Evolutionary conservation across 2,797 vertebrate species (phyloP).

Genomic region (Glyptemys insculpta): DNA sequence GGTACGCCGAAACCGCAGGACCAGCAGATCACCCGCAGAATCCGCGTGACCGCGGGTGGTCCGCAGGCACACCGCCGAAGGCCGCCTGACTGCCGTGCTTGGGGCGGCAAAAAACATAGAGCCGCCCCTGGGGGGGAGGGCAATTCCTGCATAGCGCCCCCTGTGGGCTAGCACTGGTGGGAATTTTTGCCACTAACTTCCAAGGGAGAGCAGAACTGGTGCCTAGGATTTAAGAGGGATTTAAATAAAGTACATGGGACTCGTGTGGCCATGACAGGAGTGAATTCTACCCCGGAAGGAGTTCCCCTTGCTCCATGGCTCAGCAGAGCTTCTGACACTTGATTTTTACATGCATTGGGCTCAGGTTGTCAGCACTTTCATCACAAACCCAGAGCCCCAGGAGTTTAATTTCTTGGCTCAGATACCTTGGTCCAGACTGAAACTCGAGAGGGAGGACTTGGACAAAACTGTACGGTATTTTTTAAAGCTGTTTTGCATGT

Average conservation of each 20-base stretch:
- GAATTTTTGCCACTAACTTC: background rate
- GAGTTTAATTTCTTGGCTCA: constrained; percentile 52
- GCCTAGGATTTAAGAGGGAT: background rate
- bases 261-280: background rate
- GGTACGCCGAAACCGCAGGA: no score
- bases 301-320: background rate
- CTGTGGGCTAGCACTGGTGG: background rate
- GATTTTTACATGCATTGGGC: background rate
- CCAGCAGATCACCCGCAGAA: no score
- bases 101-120: no score
- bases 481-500: constrained; percentile 33
- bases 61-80: no score
- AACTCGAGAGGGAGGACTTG: constrained; percentile 48
- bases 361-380: constrained; percentile 13
- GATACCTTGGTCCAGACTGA: constrained; percentile 53
- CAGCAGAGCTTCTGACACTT: constrained; percentile 22
- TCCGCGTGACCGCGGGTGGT: no score
- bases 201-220: background rate
- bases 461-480: constrained; percentile 58
- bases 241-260: constrained; percentile 11
- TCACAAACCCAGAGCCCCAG: background rate
- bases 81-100: no score
- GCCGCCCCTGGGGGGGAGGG: no score
- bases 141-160: background rate
- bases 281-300: background rate